Evolutionary conservation across 2,113 vertebrate genomes (phyloP).

Genomic region (Motacilla alba): DNA sequence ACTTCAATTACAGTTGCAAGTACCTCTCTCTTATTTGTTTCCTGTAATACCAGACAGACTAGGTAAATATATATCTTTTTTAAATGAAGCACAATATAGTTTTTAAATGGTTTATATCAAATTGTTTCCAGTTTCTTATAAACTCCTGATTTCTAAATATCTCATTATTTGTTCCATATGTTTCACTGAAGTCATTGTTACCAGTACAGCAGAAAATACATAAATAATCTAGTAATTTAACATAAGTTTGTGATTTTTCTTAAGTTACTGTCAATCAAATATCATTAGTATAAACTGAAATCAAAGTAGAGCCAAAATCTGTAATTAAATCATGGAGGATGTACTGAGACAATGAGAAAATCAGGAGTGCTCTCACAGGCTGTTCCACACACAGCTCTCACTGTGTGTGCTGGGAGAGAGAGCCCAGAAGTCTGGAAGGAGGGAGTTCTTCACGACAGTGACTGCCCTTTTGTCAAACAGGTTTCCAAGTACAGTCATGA

Average conservation of each 20-base stretch:
- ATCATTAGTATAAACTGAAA: constrained; percentile 62
- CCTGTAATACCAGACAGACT: constrained; percentile 65
- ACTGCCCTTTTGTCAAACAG: constrained; percentile 6
- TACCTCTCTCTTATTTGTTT: constrained; percentile 64
- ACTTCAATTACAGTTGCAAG: constrained; percentile 57
- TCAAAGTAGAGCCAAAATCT: constrained; percentile 62
- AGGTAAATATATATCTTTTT: constrained; percentile 71
- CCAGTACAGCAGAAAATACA: constrained; percentile 64
- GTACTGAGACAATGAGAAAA: constrained; percentile 48
- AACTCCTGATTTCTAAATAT: constrained; percentile 73
- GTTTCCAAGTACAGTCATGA: background rate
- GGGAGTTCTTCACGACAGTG: background rate
- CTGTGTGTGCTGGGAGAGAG: background rate
- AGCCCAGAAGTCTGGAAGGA: background rate
- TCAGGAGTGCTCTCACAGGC: background rate
- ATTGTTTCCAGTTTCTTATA: constrained; percentile 72
- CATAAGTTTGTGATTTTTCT: constrained; percentile 66
- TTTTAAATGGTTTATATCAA: constrained; percentile 73
- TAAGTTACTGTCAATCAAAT: constrained; percentile 73
- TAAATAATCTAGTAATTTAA: constrained; percentile 68
- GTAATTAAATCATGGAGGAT: constrained; percentile 53
- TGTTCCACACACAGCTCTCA: background rate
- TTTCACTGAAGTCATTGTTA: constrained; percentile 74
- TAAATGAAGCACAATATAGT: constrained; percentile 72
- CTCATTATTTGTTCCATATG: constrained; percentile 75